These are phyloP conservation scores for Tetraodon nigroviridis DNA, from an alignment of 2,113 vertebrate species.

Conservation along the genomic window DNA sequence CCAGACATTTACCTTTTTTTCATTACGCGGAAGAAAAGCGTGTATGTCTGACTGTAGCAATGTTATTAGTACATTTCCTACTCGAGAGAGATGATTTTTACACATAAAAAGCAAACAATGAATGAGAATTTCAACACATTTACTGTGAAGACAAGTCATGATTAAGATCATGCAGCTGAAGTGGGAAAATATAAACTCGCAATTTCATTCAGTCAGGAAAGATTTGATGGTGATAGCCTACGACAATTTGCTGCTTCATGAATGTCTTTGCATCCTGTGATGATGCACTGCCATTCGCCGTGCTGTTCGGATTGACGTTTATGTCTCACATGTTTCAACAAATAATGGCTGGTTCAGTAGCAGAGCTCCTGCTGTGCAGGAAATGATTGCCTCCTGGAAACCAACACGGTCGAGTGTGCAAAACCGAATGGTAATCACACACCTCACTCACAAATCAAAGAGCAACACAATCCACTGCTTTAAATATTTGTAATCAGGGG, in stretches of 20 bases:
- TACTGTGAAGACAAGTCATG: constrained; percentile 34
- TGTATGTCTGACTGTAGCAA: no score
- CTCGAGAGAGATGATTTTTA: constrained; percentile 22
- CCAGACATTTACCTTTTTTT: constrained; percentile 27
- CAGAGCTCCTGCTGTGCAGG: constrained; percentile 53
- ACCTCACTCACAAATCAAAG: constrained; percentile 58
- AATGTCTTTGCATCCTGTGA: constrained; percentile 46
- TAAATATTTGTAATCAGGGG: constrained; percentile 64
- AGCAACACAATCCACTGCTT: constrained; percentile 45
- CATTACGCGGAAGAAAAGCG: constrained; percentile 10
- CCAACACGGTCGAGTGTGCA: constrained; percentile 33
- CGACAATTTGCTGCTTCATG: constrained; percentile 46
- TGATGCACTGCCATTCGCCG: constrained; percentile 39
- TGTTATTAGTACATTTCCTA: no score
- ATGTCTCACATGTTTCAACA: constrained; percentile 60
- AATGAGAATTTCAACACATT: constrained; percentile 51
- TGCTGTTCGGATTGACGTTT: constrained; percentile 62
- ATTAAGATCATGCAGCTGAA: constrained; percentile 30
- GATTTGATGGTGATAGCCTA: constrained; percentile 49
- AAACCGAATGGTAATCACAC: constrained; percentile 61
- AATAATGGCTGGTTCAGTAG: constrained; percentile 52
- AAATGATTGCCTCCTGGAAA: constrained; percentile 61
- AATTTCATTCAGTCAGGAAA: constrained; percentile 39
- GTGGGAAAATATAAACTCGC: constrained; percentile 31
- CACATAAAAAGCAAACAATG: constrained; percentile 17